phyloP scores from a whole-genome alignment of 2,888 invertebrate species.

The Dicranocentrus wangi region DNA sequence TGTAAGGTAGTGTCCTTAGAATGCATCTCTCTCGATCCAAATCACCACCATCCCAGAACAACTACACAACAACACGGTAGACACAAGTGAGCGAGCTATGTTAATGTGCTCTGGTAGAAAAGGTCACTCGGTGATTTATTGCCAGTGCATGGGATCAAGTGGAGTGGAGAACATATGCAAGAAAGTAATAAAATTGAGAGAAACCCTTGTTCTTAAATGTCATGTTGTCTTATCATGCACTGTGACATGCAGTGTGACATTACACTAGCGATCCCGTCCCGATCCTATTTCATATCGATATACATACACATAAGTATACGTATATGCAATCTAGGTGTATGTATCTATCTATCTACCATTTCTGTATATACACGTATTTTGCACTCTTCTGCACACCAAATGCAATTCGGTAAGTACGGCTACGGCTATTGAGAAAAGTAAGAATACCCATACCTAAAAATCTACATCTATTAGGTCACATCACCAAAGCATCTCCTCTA shows the following conservation, averaged over 20 bases:
- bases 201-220: slow-evolving; percentile 33
- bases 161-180: not conserved
- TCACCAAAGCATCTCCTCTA: slow-evolving; percentile 19
- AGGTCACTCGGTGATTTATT: slow-evolving; percentile 45
- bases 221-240: slow-evolving; percentile 27
- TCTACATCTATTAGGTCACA: slow-evolving; percentile 42
- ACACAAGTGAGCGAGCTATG: slow-evolving; percentile 12
- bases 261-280: not conserved
- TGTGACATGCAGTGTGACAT: slow-evolving; percentile 27
- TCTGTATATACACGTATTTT: no score
- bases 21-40: no score
- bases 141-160: slow-evolving; percentile 10
- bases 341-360: no score
- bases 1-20: not conserved
- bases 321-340: slow-evolving; percentile 4
- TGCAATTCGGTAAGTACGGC: no score
- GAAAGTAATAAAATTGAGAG: slow-evolving; percentile 24
- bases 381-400: no score
- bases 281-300: slow-evolving; percentile 1
- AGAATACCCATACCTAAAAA: no score
- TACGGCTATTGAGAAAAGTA: no score
- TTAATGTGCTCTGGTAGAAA: slow-evolving; percentile 52
- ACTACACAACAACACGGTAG: no score
- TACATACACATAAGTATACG: no score
- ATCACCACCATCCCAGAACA: no score